Evolutionary conservation across 1,140 invertebrate species (phyloP), one percentile per base, ranked within the genome.

Genomic region (Bombyx mori): DNA sequence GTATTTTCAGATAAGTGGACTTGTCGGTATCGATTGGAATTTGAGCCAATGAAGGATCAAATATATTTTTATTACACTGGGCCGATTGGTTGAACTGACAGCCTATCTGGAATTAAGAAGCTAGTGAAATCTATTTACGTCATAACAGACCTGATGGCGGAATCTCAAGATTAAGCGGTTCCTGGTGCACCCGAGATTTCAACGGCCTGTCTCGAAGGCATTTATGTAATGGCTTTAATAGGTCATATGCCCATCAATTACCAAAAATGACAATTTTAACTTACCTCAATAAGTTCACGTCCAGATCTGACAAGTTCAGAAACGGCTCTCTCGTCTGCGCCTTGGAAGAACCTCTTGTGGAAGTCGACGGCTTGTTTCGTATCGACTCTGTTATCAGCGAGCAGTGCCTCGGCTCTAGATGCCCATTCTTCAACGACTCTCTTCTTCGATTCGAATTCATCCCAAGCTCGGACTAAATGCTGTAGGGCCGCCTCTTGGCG

Each of bases 381-480:
- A 71, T 96, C 94, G 42, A 94, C 93, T 50, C 94, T 91, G 72
- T 92, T 93, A 69, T 98, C 96, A 42, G 92, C 90, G 3, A 98
- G 90, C 43, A 97, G 84, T 8, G 92, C 91, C 63, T 97, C 94
- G 0, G 96, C 96, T 49, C 92, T 91, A 0, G 93, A 91, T 0
- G 98, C 86, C 96, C 96, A 98, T 57, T 96, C 95, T 26, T 92
- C 92, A 0, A 98, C 92, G 5, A 92, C 90, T 44, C 92, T 88
- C 73, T 95, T 93, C 71, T 93, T 93, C 63, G 94, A 93, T 35
- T 92, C 91, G 74, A 95, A 97, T 61, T 93, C 93, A n/a, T 93
- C 91, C 96, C 96, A 98, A 52, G 93, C 93, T 5, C 94, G 89
- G 2, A 94, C 90, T 0, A 93, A 91, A 71, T 96, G 93, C 64